A percentile compares a stretch with the other conserved stretches of the same genome.
These are phyloP conservation scores for Poicephalus gulielmi DNA, from an alignment of 2,113 vertebrate genomes.

Conservation along the genomic window DNA sequence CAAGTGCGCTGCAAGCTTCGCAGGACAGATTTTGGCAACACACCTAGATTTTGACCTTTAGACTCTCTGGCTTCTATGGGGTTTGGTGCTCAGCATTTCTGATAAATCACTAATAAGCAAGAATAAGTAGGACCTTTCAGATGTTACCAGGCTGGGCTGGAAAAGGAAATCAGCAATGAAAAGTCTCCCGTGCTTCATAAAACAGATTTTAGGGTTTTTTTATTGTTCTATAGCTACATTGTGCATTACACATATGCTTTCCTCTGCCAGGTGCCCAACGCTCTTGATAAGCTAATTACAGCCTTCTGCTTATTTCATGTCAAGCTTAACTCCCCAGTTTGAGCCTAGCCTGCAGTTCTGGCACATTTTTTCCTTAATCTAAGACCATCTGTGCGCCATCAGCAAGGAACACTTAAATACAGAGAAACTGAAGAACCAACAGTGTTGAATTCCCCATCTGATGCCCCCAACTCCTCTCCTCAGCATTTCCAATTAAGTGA, in stretches of 20 bases:
- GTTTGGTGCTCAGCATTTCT: neutral
- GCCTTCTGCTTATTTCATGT: conserved; percentile 48
- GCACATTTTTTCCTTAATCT: conserved; percentile 40
- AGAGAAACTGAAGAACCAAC: conserved; percentile 7
- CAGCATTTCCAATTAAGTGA: neutral
- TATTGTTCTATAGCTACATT: conserved; percentile 13
- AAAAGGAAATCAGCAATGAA: neutral
- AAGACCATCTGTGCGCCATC: conserved; percentile 50
- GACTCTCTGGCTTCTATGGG: neutral
- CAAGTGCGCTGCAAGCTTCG: neutral
- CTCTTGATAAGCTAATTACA: conserved; percentile 58
- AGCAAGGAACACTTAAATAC: conserved; percentile 26
- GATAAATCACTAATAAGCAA: neutral
- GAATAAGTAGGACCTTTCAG: neutral
- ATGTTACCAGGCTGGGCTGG: neutral
- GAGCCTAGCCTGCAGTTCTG: conserved; percentile 42
- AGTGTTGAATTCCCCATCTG: neutral
- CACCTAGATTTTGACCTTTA: neutral
- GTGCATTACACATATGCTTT: neutral
- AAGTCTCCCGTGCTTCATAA: neutral
- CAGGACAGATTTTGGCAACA: neutral
- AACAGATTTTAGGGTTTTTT: neutral
- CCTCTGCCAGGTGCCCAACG: neutral
- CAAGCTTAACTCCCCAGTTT: conserved; percentile 50
- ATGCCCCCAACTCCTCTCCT: neutral